These are phyloP conservation scores for Harpegnathos saltator DNA, from an alignment of 1,140 invertebrate genomes.

Conservation along the genomic window DNA sequence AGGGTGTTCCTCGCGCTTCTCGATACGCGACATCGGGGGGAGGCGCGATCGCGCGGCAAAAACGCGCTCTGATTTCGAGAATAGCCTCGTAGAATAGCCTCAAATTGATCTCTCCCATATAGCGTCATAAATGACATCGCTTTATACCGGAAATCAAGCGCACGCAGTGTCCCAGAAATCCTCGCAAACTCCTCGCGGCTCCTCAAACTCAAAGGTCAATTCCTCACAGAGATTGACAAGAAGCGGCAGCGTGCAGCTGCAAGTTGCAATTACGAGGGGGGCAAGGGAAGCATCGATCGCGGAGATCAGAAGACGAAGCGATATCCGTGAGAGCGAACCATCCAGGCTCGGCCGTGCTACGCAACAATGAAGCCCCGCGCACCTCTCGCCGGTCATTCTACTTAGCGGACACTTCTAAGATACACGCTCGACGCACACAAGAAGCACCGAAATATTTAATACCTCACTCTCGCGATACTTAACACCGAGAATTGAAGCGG, in stretches of 20 bases:
- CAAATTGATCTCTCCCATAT: slow-evolving; percentile 27
- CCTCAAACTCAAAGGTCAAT: not conserved
- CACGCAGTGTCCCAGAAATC: slow-evolving; percentile 21
- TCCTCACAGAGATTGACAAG: no score
- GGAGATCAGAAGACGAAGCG: no score
- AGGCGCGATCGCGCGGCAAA: not conserved
- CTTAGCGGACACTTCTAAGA: no score
- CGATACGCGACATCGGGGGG: slow-evolving; percentile 6
- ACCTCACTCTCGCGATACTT: not conserved
- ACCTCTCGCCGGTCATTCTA: no score
- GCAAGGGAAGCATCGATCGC: no score
- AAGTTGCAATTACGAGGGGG: no score
- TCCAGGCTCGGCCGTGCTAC: no score
- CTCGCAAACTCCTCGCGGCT: no score
- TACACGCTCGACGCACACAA: not conserved
- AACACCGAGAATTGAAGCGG: not conserved
- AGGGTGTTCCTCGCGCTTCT: slow-evolving; percentile 44
- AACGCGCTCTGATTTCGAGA: slow-evolving; percentile 26
- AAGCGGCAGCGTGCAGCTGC: not conserved
- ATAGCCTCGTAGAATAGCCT: slow-evolving; percentile 15
- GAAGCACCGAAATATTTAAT: not conserved
- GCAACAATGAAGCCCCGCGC: no score
- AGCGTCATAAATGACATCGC: slow-evolving; percentile 36
- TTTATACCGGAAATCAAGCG: not conserved
- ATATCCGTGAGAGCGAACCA: no score